Percentiles rank a stretch among this genome's conserved stretches.
Conservation (phyloP, 2,113 vertebrate species). For the Colius striatus region DNA sequence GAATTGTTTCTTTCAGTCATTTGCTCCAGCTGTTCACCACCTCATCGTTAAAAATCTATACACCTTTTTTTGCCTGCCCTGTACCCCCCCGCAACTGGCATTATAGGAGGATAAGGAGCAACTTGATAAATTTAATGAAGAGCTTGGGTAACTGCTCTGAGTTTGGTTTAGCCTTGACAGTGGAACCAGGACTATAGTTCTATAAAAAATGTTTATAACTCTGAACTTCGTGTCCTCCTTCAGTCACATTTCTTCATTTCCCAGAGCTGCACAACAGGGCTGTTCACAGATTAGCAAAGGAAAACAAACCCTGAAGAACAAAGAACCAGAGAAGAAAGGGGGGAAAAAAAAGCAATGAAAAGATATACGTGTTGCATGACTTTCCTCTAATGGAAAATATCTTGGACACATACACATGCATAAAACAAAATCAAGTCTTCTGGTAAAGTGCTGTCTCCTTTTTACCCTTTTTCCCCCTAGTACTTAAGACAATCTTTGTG, state of each 20-base stretch:
- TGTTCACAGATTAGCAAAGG: neutral
- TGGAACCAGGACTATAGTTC: neutral
- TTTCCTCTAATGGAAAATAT: neutral
- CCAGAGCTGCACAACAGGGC: neutral
- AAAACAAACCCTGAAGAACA: neutral
- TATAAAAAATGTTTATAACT: neutral
- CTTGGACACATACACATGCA: neutral
- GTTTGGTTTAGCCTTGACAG: neutral
- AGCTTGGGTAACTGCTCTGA: neutral
- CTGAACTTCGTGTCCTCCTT: neutral
- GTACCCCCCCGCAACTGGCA: rapidly evolving
- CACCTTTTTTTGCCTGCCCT: neutral
- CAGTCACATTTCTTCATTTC: neutral
- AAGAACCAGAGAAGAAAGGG: neutral
- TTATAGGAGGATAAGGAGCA: neutral
- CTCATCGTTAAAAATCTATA: neutral
- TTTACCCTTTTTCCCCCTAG: neutral
- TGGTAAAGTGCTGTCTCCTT: neutral
- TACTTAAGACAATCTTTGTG: neutral
- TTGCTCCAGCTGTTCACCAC: neutral
- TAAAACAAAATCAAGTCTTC: neutral
- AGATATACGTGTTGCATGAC: neutral
- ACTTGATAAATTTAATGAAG: neutral
- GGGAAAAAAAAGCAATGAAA: neutral
- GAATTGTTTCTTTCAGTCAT: neutral